These are phyloP conservation scores for Ophiothrix spiculata DNA, from an alignment of 35 echinoderm and acorn worm species.

Conservation along the genomic window DNA sequence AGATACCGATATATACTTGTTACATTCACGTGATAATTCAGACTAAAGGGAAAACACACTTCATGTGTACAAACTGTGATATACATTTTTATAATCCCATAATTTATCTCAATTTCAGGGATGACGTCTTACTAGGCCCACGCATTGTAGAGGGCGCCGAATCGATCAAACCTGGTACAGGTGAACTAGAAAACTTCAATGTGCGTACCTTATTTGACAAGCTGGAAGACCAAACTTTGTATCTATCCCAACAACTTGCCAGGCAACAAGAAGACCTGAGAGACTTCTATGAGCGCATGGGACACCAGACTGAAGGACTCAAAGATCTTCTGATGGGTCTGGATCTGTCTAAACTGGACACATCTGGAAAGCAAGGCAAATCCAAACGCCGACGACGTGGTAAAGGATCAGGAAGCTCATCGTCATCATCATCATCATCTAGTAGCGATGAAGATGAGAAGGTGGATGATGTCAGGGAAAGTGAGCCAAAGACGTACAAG, in stretches of 20 bases:
- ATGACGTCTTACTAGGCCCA: constrained; percentile 39
- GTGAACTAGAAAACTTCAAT: constrained; percentile 87
- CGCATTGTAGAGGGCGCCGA: constrained; percentile 50
- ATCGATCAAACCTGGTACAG: not conserved
- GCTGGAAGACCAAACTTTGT: constrained; percentile 91
- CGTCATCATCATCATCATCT: not conserved
- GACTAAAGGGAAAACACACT: not conserved
- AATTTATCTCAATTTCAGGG: constrained; percentile 17
- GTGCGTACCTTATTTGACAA: constrained; percentile 95
- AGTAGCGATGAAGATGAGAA: not conserved
- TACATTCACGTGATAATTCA: too few species aligned
- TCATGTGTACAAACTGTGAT: not conserved
- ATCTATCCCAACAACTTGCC: constrained; percentile 86
- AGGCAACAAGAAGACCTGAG: constrained; percentile 91
- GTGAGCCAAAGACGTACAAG: constrained; percentile 53
- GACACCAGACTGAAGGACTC: constrained; percentile 92
- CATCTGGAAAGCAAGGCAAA: constrained; percentile 36
- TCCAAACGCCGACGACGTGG: constrained; percentile 9
- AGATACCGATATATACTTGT: too few species aligned
- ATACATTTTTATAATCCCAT: not conserved
- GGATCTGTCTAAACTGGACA: constrained; percentile 74
- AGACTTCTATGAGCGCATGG: constrained; percentile 94
- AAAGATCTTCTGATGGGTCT: constrained; percentile 81
- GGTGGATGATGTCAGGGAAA: not conserved
- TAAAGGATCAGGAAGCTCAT: constrained; percentile 10